These are phyloP conservation scores for Ptychoptera albimana DNA, from an alignment of 2,888 invertebrate genomes.

Conservation along the genomic window DNA sequence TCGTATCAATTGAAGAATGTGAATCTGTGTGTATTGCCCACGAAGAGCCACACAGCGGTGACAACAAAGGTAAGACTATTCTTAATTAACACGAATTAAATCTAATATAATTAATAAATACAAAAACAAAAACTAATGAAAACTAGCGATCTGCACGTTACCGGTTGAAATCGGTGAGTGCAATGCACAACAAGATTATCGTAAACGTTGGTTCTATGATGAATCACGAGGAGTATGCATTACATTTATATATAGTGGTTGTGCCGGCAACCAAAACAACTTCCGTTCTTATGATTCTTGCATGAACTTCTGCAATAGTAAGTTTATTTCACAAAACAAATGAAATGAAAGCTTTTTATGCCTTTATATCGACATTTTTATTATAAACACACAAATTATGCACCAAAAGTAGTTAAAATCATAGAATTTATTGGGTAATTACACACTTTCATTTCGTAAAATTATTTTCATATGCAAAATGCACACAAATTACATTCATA, in stretches of 20 bases:
- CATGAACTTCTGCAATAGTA: constrained; percentile 39
- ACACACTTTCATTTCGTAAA: no score
- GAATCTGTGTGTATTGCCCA: constrained; percentile 48
- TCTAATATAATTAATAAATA: neutral
- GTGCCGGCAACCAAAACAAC: constrained; percentile 75
- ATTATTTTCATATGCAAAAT: neutral
- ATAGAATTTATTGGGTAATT: neutral
- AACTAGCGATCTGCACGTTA: constrained; percentile 45
- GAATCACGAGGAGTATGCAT: constrained; percentile 50
- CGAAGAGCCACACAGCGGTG: constrained; percentile 32
- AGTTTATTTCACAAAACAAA: constrained; percentile 13
- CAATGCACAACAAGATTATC: constrained; percentile 19
- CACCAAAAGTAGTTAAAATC: constrained; percentile 2
- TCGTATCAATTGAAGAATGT: constrained; percentile 58
- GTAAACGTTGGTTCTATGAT: constrained; percentile 60
- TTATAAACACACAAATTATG: neutral
- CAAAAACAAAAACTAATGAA: neutral
- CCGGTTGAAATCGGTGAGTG: constrained; percentile 48
- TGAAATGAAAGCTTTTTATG: neutral
- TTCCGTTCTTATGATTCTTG: constrained; percentile 61
- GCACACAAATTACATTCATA: neutral
- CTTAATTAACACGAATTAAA: neutral
- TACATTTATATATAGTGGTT: constrained; percentile 72
- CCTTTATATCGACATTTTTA: neutral
- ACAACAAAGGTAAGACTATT: constrained; percentile 20